Evolutionary conservation across 2,888 invertebrate species (phyloP), one percentile per base, ranked within the genome.

Genomic region (Brenthis ino): DNA sequence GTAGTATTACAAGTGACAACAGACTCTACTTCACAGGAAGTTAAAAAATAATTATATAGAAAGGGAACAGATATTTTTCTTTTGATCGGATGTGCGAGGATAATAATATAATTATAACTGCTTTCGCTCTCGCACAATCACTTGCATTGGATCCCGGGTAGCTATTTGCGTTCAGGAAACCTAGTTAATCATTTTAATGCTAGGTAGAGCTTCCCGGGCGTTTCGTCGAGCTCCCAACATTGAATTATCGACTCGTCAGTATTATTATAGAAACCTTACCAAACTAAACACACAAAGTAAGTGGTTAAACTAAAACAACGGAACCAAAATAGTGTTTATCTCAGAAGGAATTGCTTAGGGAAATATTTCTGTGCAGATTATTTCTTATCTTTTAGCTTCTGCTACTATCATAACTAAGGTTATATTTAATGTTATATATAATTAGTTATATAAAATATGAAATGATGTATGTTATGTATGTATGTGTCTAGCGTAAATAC

Each of bases 141-240:
- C 76, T 78, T 78, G 79, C 79, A 80, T 83, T 81, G 77, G 79
- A 86, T 82, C 80, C 77, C 74, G 69, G 69, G 74, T 73, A 74
- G 80, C 82, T 89, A 87, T 88, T 89, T 85, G 74, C 76, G 79
- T 83, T 77, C 84, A 86, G 87, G 84, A 89, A 87, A 83, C 80
- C 55, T 43, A 47, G 67, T 64, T 74, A 67, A 53, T 68, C 64
- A 72, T 74, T 71, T 73, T 73, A 72, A 72, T 70, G 70, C 65
- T 57, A 70, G 67, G 48, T 72, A 73, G 70, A 72, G 61, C 64
- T 68, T 70, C 70, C 68, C 66, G 57, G 70, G 65, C 54, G 24
- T 64, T 70, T 51, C 43, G 50, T 60, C 53, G 64, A 67, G 66
- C 64, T 66, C 55, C 54, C 16, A 64, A 64, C 53, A 65, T 66